Evolutionary conservation across 2,797 vertebrate genomes (phyloP).

Genomic region (Ceryle rudis): DNA sequence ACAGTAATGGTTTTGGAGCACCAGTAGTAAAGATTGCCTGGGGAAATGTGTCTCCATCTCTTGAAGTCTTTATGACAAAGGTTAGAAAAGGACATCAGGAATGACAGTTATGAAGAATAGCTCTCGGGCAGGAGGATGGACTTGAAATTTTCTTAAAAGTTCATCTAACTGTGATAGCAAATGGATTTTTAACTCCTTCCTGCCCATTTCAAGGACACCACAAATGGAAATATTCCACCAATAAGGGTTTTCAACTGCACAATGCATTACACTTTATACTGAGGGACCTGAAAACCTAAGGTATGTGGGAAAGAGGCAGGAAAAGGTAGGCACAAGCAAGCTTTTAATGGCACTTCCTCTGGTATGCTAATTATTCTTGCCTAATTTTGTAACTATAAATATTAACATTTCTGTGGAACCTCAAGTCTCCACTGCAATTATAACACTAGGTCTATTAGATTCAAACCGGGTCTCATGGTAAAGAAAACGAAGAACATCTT

Average conservation of each 20-base stretch:
- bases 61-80: neutral
- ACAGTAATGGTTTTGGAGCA: neutral
- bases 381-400: neutral
- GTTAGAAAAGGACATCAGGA: neutral
- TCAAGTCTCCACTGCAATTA: neutral
- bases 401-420: neutral
- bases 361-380: neutral
- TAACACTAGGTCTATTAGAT: neutral
- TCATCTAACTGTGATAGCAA: neutral
- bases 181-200: neutral
- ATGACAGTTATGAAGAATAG: neutral
- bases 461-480: neutral
- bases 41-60: neutral
- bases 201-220: neutral
- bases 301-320: neutral
- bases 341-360: neutral
- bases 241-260: neutral
- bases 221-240: neutral
- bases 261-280: neutral
- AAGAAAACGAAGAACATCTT: neutral
- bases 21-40: neutral
- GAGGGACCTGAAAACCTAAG: neutral
- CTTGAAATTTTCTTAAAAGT: neutral
- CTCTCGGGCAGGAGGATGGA: neutral
- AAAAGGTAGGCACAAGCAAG: neutral